Evolutionary conservation across 2,113 vertebrate species (phyloP).

Genomic region (Actenoides hombroni): DNA sequence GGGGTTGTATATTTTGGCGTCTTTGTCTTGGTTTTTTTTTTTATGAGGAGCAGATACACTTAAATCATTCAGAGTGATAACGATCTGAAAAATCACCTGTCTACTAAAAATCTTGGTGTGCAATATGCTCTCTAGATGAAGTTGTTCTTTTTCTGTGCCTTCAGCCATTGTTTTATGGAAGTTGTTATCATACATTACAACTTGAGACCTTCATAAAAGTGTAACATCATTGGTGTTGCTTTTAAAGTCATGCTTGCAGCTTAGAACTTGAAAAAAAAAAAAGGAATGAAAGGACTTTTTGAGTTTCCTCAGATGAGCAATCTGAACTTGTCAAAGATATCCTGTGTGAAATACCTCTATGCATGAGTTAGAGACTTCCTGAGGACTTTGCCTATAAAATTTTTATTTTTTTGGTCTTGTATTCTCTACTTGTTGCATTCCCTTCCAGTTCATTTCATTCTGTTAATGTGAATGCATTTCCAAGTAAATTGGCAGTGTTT

Average conservation of each 20-base stretch:
- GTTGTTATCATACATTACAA: background rate
- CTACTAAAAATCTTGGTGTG: background rate
- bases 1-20: background rate
- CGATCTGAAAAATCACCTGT: background rate
- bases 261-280: background rate
- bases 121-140: background rate
- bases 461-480: conserved; percentile 24
- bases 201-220: conserved; percentile 22
- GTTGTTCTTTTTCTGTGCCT: background rate
- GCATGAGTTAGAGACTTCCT: conserved; percentile 20
- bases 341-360: conserved; percentile 38
- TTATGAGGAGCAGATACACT: background rate
- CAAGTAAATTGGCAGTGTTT: conserved; percentile 56
- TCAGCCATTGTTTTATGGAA: background rate
- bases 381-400: conserved; percentile 23
- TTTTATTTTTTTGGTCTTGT: background rate
- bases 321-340: conserved; percentile 24
- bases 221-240: background rate
- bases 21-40: background rate
- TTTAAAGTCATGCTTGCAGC: background rate
- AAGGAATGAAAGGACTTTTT: background rate
- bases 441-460: conserved; percentile 52
- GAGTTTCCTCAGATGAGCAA: conserved; percentile 14
- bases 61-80: background rate
- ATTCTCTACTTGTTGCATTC: conserved; percentile 37